These are phyloP conservation scores for Propithecus coquereli DNA, from an alignment of 2,113 vertebrate genomes.

Conservation along the genomic window DNA sequence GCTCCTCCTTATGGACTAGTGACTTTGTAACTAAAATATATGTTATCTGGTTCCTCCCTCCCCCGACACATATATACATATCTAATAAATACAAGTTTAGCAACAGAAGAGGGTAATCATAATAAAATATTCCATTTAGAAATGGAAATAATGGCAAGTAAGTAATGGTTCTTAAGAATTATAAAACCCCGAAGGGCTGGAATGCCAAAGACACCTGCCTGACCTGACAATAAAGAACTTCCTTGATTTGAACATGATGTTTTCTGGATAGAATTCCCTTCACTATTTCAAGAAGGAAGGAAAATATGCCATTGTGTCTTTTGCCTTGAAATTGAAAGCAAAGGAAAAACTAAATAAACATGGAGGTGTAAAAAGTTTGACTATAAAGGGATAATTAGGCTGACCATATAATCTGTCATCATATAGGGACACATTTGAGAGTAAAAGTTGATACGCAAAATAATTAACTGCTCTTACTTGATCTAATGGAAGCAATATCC, in stretches of 20 bases:
- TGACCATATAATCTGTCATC: background rate
- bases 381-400: background rate
- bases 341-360: background rate
- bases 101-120: background rate
- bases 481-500: background rate
- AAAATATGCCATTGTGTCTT: background rate
- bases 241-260: background rate
- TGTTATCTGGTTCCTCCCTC: background rate
- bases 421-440: background rate
- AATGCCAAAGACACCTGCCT: background rate
- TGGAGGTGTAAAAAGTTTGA: background rate
- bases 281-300: background rate
- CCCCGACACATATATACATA: background rate
- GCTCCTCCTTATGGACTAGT: background rate
- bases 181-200: background rate
- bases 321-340: background rate
- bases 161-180: background rate
- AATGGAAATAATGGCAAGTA: background rate
- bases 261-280: background rate
- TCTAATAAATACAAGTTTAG: background rate
- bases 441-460: background rate
- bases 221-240: background rate
- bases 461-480: background rate
- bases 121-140: background rate
- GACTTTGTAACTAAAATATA: background rate